phyloP scores from a whole-genome alignment of 2,888 invertebrate genomes.

The Fragum fragum region DNA sequence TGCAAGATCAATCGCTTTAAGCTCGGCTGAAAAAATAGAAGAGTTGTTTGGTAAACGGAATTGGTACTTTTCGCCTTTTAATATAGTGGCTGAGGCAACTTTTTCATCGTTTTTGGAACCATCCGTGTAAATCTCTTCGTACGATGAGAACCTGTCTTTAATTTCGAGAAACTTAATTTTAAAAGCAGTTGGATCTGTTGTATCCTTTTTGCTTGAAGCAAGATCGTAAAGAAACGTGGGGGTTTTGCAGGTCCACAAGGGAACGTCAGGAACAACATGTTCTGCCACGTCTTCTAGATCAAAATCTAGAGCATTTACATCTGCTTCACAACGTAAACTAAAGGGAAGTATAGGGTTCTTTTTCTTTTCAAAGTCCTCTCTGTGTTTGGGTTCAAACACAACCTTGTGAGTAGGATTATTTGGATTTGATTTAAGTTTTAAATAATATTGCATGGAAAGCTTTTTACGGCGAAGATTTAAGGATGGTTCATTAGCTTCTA shows the following conservation, averaged over 20 bases:
- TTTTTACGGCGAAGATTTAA: slow-evolving; percentile 24
- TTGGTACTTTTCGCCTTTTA: not conserved
- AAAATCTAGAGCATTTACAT: slow-evolving; percentile 18
- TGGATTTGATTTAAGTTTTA: slow-evolving; percentile 27
- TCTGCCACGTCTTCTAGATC: slow-evolving; percentile 9
- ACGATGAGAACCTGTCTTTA: not conserved
- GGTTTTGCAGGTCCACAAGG: slow-evolving; percentile 18
- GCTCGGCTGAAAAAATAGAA: slow-evolving; percentile 44
- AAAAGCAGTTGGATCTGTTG: slow-evolving; percentile 22
- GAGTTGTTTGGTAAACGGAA: slow-evolving; percentile 29
- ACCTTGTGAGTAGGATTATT: slow-evolving; percentile 20
- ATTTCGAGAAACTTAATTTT: slow-evolving; percentile 20
- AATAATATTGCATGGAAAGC: slow-evolving; percentile 30
- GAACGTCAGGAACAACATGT: not conserved
- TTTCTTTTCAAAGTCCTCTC: slow-evolving; percentile 3
- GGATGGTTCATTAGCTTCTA: slow-evolving; percentile 42
- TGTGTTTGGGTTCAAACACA: slow-evolving; percentile 20
- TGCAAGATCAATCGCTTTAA: slow-evolving; percentile 31
- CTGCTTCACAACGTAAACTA: slow-evolving; percentile 24
- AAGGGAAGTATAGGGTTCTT: slow-evolving; percentile 16
- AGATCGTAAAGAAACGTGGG: slow-evolving; percentile 30
- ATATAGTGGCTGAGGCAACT: slow-evolving; percentile 21
- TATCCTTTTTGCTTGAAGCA: slow-evolving; percentile 22
- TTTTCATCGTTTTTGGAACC: slow-evolving; percentile 38
- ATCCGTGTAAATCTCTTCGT: slow-evolving; percentile 39